These are phyloP conservation scores for Dusona sp. DNA, from an alignment of 2,888 invertebrate species.

Conservation along the genomic window DNA sequence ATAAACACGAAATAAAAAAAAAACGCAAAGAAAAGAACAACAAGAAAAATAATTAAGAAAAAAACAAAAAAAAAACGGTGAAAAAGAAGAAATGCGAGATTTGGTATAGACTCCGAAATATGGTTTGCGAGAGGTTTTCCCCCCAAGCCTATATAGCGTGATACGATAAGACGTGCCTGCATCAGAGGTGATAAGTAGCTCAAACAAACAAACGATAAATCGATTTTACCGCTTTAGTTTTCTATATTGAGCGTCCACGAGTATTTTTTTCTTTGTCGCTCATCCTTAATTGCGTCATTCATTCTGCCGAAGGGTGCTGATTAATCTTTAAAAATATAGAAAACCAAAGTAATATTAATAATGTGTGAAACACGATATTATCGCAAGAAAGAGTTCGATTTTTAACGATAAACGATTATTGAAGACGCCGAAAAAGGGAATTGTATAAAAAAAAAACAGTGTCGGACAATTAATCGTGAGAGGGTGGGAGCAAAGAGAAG, in stretches of 20 bases:
- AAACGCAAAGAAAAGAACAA: conserved; percentile 18
- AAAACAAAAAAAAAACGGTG: conserved; percentile 33
- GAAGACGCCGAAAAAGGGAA: conserved; percentile 35
- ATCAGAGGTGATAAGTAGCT: conserved; percentile 80
- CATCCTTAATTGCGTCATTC: conserved; percentile 69
- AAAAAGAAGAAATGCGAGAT: conserved; percentile 61
- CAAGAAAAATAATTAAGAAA: conserved; percentile 47
- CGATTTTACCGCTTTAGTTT: conserved; percentile 79
- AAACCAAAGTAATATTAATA: conserved; percentile 11
- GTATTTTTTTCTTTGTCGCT: conserved; percentile 67
- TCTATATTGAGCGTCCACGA: conserved; percentile 75
- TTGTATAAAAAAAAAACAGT: conserved; percentile 26
- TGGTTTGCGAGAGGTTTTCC: conserved; percentile 78
- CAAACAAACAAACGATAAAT: conserved; percentile 68
- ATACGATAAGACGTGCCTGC: conserved; percentile 85
- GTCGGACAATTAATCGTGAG: conserved; percentile 47
- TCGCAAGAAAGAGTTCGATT: conserved; percentile 62
- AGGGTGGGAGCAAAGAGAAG: neutral
- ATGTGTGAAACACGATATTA: conserved; percentile 51
- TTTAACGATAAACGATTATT: conserved; percentile 53
- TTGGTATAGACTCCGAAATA: conserved; percentile 73
- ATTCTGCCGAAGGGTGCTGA: conserved; percentile 71
- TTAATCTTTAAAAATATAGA: conserved; percentile 44
- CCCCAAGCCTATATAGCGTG: conserved; percentile 82
- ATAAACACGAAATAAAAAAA: neutral